Conservation (phyloP, 2,888 invertebrate species). For the Scaptomyza cyrtandrae region DNA sequence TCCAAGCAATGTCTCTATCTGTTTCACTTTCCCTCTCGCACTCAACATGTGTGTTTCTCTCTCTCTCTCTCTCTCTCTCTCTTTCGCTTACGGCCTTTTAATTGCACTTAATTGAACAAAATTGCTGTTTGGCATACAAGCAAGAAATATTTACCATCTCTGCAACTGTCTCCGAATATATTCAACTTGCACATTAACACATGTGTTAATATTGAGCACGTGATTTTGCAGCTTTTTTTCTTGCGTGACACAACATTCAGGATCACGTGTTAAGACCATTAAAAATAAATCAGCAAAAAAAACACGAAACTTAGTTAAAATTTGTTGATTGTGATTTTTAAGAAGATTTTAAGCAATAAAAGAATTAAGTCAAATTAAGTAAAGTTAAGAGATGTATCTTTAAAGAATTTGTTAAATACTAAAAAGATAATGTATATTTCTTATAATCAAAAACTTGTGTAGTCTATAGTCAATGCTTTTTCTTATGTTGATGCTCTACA, state of each 20-base stretch:
- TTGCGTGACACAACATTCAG: neutral
- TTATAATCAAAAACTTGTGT: too few relatives aligned
- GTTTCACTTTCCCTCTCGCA: slow-evolving; percentile 4
- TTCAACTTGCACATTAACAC: neutral
- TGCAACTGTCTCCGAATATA: slow-evolving; percentile 12
- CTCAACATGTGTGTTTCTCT: neutral
- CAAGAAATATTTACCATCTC: slow-evolving; percentile 31
- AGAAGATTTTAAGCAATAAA: too few relatives aligned
- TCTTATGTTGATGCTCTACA: too few relatives aligned
- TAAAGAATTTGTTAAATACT: too few relatives aligned
- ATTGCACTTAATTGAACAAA: slow-evolving; percentile 60
- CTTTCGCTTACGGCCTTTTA: slow-evolving; percentile 12
- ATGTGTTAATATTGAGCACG: slow-evolving; percentile 6
- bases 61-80: neutral
- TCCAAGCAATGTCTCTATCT: slow-evolving; percentile 28
- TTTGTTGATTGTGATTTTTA: too few relatives aligned
- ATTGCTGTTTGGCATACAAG: slow-evolving; percentile 52
- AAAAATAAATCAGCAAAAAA: too few relatives aligned
- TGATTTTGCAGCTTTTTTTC: neutral
- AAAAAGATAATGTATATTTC: too few relatives aligned
- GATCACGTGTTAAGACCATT: too few relatives aligned
- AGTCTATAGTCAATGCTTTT: too few relatives aligned
- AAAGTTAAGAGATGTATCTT: too few relatives aligned
- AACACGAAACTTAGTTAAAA: too few relatives aligned
- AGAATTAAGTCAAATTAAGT: too few relatives aligned